phyloP scores from a whole-genome alignment of 2,113 vertebrate genomes.

The Tricholaema leucomelas region DNA sequence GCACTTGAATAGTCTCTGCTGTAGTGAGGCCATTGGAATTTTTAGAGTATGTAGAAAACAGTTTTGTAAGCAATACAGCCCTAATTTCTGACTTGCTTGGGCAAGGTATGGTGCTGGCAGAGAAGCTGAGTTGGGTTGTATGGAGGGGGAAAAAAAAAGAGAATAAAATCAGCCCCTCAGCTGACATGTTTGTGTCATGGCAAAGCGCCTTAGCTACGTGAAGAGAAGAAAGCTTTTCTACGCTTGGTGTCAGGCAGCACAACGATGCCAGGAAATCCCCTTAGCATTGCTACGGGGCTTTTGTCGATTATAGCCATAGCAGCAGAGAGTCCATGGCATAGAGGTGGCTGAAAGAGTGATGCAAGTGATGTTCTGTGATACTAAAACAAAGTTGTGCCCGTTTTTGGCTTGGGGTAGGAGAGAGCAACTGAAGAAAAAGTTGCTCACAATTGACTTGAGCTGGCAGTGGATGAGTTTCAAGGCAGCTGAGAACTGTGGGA shows the following conservation, averaged over 20 bases:
- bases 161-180: background rate
- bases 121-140: background rate
- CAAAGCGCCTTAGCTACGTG: background rate
- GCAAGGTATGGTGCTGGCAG: background rate
- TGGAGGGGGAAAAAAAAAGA: background rate
- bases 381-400: background rate
- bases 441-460: background rate
- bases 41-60: background rate
- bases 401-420: background rate
- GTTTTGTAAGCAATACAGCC: background rate
- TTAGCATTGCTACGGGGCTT: background rate
- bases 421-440: background rate
- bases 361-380: background rate
- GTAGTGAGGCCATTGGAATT: background rate
- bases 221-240: background rate
- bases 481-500: background rate
- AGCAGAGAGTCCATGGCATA: background rate
- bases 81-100: background rate
- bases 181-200: background rate
- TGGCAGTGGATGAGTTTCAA: background rate
- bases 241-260: background rate
- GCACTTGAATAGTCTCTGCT: background rate
- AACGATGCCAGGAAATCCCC: background rate
- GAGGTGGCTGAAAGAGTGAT: background rate
- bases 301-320: background rate